Evolutionary conservation across 30 jellyfish, hydroid and myxozoan species (phyloP).

Genomic region (Hydra vulgaris): DNA sequence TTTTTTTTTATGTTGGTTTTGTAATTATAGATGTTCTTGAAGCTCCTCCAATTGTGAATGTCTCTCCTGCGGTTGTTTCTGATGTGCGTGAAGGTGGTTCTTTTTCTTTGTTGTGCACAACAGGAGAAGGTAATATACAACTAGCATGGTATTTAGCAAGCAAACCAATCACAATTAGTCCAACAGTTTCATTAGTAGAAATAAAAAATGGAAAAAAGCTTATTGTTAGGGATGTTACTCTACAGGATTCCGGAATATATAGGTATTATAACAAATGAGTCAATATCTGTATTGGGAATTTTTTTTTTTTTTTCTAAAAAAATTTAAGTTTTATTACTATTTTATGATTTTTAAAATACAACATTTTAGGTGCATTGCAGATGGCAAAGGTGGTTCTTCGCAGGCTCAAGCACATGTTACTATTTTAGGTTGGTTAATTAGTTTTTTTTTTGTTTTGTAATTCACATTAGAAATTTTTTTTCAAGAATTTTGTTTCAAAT

Average conservation of each 20-base stretch:
- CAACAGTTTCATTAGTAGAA: not conserved
- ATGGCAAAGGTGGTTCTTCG: slow-evolving; percentile 59
- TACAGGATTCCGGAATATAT: slow-evolving; percentile 62
- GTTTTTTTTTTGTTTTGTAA: not conserved
- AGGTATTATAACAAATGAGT: not conserved
- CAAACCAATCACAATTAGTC: not conserved
- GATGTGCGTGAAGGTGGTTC: slow-evolving; percentile 55
- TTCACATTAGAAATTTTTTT: no score
- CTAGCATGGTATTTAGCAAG: slow-evolving; percentile 19
- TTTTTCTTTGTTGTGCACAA: slow-evolving; percentile 49
- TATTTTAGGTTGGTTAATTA: slow-evolving; percentile 41
- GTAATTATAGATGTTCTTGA: not conserved
- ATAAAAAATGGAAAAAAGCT: slow-evolving; percentile 18
- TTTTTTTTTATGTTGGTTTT: not conserved
- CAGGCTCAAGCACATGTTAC: slow-evolving; percentile 41
- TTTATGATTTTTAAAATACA: no score
- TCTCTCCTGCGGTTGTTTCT: slow-evolving; percentile 13
- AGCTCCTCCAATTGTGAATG: slow-evolving; percentile 43
- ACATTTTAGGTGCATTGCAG: slow-evolving; percentile 61
- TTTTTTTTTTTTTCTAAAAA: not conserved
- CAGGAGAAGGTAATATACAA: slow-evolving; percentile 14
- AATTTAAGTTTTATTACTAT: no score
- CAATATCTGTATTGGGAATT: not conserved
- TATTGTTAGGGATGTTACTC: slow-evolving; percentile 15
- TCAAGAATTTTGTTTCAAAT: no score